Base-by-base conservation (phyloP, 1,140 invertebrate species). In the Caerostris extrusa region DNA sequence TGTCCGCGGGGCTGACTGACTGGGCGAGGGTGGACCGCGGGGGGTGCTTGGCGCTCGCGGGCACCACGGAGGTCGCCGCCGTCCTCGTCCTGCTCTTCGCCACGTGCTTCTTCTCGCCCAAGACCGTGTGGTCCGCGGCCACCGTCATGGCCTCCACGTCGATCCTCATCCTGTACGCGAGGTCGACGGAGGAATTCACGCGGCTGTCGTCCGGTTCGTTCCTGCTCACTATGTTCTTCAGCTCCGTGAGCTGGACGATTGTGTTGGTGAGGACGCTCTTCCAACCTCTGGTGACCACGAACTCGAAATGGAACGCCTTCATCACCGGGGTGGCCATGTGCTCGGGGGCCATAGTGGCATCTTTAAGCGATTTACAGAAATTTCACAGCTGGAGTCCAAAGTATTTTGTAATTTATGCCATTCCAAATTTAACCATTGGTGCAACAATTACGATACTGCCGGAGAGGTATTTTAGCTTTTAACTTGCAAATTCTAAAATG, bases 381-480 rank as follows among this genome's bases (percentile, higher is more conserved):
- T 60, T 91, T n/a, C 17, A 77, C 34, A 12, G n/a, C 3, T 91
- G 89, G 89, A 91, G 34, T 67, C 64, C 64, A 81, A 91, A 81
- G 4, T 53, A 81, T 50, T 91, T 60, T 50, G 64, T 91, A 14
- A 57, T 91, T 50, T 71, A 57, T 50, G 71, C 34, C 6, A 71
- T 91, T 69, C 89, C 89, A 81, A 91, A 91, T 50, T 19, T 91
- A 67, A 81, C 67, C 3, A 60, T 91, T n/a, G 89, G 89, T 60
- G 56, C 56, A 58, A 19, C 69, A 2, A 57, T 91, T 60, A 71
- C n/a, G 6, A n/a, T 81, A 17, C n/a, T 91, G 57, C 89, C 89
- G 14, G 67, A 81, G 17, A 81, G 64, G 67, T 90, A 90, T 95
- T 93, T 87, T 88, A 88, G 34, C 7, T 50, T 88, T 34, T 88